Conservation (phyloP, 2,113 vertebrate genomes). For the Albula goreensis region DNA sequence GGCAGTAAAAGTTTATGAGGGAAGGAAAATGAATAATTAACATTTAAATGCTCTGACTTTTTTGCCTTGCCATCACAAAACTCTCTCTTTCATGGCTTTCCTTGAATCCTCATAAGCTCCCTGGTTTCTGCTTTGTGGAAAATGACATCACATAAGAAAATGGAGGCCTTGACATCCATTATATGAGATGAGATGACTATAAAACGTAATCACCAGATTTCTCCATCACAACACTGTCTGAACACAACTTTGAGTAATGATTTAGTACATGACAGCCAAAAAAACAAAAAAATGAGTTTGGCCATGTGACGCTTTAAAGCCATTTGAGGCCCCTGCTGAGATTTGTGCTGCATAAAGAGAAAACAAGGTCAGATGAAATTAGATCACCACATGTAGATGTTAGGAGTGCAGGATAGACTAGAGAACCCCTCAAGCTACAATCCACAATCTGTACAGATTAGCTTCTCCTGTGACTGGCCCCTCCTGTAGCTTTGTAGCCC, state of each 20-base stretch:
- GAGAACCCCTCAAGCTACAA: constrained; percentile 41
- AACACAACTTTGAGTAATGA: background rate
- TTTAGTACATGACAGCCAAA: background rate
- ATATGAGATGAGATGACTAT: background rate
- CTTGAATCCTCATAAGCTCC: constrained; percentile 53
- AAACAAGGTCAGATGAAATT: constrained; percentile 39
- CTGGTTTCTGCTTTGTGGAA: constrained; percentile 23
- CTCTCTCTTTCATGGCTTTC: constrained; percentile 54
- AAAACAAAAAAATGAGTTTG: background rate
- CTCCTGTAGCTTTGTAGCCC: background rate
- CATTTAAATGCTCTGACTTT: constrained; percentile 65
- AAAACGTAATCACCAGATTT: background rate
- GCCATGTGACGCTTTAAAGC: constrained; percentile 15
- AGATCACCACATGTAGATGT: constrained; percentile 36
- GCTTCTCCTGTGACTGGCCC: background rate
- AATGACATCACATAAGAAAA: constrained; percentile 52
- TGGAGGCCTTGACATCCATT: background rate
- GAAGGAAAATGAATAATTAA: constrained; percentile 68
- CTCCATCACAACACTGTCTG: background rate
- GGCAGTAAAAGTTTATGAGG: constrained; percentile 68
- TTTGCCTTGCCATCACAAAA: constrained; percentile 55
- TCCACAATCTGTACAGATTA: constrained; percentile 29
- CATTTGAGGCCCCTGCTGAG: constrained; percentile 42
- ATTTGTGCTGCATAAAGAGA: constrained; percentile 41
- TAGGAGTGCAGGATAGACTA: background rate